Evolutionary conservation across 1,140 invertebrate genomes (phyloP).

Genomic region (Cherax quadricarinatus): DNA sequence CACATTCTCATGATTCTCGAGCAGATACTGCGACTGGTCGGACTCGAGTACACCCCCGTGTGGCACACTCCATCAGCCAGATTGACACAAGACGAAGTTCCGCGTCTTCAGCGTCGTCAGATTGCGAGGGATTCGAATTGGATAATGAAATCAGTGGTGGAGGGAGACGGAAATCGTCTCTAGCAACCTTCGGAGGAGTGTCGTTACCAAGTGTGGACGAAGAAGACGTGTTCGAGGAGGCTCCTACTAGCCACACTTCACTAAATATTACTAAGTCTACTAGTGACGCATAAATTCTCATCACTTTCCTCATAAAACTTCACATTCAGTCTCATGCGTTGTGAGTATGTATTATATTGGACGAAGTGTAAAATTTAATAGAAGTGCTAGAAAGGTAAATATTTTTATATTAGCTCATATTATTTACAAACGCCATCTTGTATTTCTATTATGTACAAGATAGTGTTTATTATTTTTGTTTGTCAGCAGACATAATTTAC

Average conservation of each 20-base stretch:
- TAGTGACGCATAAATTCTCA: not conserved
- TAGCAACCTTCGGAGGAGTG: constrained; percentile 39
- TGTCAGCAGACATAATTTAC: too few relatives aligned
- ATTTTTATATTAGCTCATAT: too few relatives aligned
- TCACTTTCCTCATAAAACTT: not conserved
- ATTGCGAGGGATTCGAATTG: constrained; percentile 47
- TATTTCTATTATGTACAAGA: too few relatives aligned
- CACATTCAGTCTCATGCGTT: not conserved
- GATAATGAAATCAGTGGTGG: constrained; percentile 44
- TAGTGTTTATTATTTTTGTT: too few relatives aligned
- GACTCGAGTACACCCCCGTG: constrained; percentile 27
- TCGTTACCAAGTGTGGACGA: constrained; percentile 69
- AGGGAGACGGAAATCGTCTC: constrained; percentile 50
- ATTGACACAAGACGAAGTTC: constrained; percentile 58
- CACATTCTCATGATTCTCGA: constrained; percentile 38
- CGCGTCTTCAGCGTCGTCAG: constrained; percentile 60
- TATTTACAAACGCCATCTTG: too few relatives aligned
- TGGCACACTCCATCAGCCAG: constrained; percentile 69
- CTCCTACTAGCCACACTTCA: not conserved
- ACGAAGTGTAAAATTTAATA: too few relatives aligned
- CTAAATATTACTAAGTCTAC: not conserved
- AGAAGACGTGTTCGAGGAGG: constrained; percentile 54
- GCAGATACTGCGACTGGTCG: constrained; percentile 6
- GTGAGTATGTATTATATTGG: not conserved
- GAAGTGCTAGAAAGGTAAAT: too few relatives aligned